A percentile compares a stretch with the other conserved stretches of the same genome.
Evolutionary conservation across 2,113 vertebrate genomes (phyloP).

Genomic region (Thomomys bottae): DNA sequence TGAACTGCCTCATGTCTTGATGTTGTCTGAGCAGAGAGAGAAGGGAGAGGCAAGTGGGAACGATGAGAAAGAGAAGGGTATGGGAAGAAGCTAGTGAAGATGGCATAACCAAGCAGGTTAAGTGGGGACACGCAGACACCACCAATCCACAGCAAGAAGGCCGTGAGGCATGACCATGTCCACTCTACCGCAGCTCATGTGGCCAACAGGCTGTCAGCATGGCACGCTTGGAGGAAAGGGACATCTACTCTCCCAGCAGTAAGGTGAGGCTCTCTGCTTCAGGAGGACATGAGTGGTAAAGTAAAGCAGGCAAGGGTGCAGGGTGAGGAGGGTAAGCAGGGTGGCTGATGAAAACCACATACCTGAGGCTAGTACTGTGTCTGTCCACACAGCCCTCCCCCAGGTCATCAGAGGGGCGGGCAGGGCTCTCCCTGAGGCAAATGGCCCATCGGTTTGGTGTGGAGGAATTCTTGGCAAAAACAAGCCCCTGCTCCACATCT

Average conservation of each 20-base stretch:
- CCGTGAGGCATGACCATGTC: fast-evolving
- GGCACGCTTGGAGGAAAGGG: neutral
- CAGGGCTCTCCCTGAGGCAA: neutral
- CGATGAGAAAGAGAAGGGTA: neutral
- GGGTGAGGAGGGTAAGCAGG: fast-evolving
- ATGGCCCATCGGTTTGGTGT: neutral
- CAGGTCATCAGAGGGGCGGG: neutral
- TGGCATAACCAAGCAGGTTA: neutral
- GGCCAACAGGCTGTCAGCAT: neutral
- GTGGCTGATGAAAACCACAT: neutral
- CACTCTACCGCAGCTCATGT: fast-evolving
- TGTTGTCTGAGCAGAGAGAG: neutral
- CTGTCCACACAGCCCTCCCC: neutral
- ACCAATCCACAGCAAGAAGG: too few relatives aligned
- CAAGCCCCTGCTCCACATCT: neutral
- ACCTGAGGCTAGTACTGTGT: neutral
- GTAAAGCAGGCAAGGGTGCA: neutral
- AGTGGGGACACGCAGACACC: neutral
- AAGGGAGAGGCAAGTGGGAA: fast-evolving
- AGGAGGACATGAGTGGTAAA: fast-evolving
- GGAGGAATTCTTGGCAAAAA: neutral
- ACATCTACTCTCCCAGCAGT: neutral
- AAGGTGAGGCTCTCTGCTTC: neutral
- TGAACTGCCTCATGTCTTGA: neutral
- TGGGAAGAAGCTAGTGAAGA: neutral